These are phyloP conservation scores for Sturnira hondurensis DNA, from an alignment of 2,113 vertebrate genomes.

Conservation along the genomic window DNA sequence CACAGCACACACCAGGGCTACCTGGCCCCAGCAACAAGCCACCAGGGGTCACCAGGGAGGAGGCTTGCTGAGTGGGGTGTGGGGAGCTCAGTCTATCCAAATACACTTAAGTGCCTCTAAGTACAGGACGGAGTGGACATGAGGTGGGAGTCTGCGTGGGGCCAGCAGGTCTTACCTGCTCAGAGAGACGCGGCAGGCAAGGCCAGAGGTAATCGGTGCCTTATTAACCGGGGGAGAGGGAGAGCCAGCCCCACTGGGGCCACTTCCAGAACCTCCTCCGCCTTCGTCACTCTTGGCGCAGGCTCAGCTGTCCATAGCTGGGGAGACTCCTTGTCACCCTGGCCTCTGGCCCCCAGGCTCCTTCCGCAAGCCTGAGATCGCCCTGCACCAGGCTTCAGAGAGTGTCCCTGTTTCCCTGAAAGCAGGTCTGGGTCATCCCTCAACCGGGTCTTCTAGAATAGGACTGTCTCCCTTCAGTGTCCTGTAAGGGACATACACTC, in stretches of 20 bases:
- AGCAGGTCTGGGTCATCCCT: neutral
- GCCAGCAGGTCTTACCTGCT: fast-evolving
- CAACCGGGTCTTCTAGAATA: neutral
- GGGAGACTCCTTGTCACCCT: neutral
- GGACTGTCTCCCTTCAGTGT: neutral
- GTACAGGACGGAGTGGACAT: fast-evolving
- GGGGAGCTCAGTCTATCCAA: neutral
- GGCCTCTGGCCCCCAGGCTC: neutral
- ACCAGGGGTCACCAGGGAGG: neutral
- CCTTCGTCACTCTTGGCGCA: neutral
- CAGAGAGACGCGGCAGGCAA: fast-evolving
- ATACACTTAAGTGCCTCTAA: neutral
- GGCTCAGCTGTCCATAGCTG: neutral
- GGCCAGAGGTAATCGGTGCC: neutral
- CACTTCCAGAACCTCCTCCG: neutral
- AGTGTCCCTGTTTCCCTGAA: fast-evolving
- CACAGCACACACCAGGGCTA: neutral
- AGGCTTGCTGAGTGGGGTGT: neutral
- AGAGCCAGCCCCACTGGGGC: neutral
- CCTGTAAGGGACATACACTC: neutral
- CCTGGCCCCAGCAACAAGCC: fast-evolving
- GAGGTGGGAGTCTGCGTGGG: neutral
- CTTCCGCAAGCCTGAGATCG: too few relatives aligned
- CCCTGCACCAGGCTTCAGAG: neutral
- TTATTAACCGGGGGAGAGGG: neutral